Conservation (phyloP, 2,888 invertebrate genomes). For the Synergus japonicus region DNA sequence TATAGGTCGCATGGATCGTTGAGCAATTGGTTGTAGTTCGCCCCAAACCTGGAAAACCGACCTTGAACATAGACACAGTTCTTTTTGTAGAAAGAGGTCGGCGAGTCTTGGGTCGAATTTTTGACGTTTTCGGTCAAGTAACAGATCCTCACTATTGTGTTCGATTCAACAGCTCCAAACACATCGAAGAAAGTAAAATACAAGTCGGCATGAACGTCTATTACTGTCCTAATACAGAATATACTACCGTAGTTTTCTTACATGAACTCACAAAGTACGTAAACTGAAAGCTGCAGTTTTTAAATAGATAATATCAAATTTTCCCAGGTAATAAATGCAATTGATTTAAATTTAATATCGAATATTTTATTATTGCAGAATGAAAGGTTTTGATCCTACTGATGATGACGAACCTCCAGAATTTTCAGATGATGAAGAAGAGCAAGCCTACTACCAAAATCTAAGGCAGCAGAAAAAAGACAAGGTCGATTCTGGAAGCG, state of each 20-base stretch:
- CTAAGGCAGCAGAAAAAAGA: slow-evolving; percentile 60
- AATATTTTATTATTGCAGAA: slow-evolving; percentile 78
- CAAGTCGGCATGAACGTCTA: slow-evolving; percentile 86
- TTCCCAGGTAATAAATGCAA: background rate
- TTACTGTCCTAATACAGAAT: slow-evolving; percentile 88
- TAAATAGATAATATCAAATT: slow-evolving; percentile 35
- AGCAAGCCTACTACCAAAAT: slow-evolving; percentile 78
- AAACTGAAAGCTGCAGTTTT: slow-evolving; percentile 36
- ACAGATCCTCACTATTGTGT: slow-evolving; percentile 91
- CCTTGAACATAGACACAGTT: slow-evolving; percentile 91
- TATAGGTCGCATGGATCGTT: slow-evolving; percentile 77
- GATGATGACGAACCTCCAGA: slow-evolving; percentile 93
- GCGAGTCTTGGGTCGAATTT: slow-evolving; percentile 87
- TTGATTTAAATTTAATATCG: background rate
- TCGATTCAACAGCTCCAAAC: slow-evolving; percentile 90
- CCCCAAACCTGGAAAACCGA: slow-evolving; percentile 85
- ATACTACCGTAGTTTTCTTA: slow-evolving; percentile 88
- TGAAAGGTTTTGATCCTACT: slow-evolving; percentile 92
- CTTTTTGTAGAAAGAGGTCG: slow-evolving; percentile 90
- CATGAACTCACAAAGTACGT: slow-evolving; percentile 85
- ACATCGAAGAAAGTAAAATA: slow-evolving; percentile 85
- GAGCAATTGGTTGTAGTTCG: slow-evolving; percentile 84
- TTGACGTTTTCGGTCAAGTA: slow-evolving; percentile 95
- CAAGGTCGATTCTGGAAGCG: slow-evolving; percentile 44
- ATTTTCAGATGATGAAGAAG: slow-evolving; percentile 94